Evolutionary conservation across 2,797 vertebrate species (phyloP).

Genomic region (Esox lucius): DNA sequence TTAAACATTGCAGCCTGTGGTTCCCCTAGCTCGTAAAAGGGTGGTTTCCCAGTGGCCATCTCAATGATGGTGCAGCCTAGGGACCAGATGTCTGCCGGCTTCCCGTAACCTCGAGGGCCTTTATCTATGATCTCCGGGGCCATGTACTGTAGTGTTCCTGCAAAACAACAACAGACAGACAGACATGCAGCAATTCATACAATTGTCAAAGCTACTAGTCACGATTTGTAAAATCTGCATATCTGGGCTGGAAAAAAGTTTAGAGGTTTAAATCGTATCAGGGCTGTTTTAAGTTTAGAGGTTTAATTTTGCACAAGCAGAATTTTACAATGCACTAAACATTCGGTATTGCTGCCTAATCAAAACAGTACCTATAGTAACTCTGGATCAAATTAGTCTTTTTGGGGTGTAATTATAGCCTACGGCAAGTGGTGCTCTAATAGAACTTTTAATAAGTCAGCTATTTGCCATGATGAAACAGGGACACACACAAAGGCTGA

Average conservation of each 20-base stretch:
- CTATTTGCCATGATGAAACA: constrained; percentile 3
- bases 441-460: not conserved
- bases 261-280: not conserved
- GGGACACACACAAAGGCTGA: not conserved
- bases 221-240: not conserved
- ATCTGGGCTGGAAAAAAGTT: not conserved
- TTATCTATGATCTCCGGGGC: constrained; percentile 98
- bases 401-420: constrained; percentile 64
- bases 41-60: constrained; percentile 97
- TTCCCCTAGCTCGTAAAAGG: constrained; percentile 95
- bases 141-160: constrained; percentile 98
- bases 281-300: too few relatives aligned
- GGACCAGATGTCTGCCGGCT: constrained; percentile 98
- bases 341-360: constrained; percentile 31
- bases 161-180: constrained; percentile 32
- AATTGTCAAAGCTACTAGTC: not conserved
- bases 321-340: constrained; percentile 23
- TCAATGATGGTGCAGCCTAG: constrained; percentile 97
- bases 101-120: constrained; percentile 94
- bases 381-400: constrained; percentile 39
- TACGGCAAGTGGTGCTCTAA: constrained; percentile 24
- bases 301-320: constrained; percentile 24
- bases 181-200: constrained; percentile 3
- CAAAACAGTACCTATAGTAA: constrained; percentile 34
- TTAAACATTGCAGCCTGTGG: constrained; percentile 99